Conservation (phyloP, 2,113 vertebrate species). For the Coregonus clupeaformis region DNA sequence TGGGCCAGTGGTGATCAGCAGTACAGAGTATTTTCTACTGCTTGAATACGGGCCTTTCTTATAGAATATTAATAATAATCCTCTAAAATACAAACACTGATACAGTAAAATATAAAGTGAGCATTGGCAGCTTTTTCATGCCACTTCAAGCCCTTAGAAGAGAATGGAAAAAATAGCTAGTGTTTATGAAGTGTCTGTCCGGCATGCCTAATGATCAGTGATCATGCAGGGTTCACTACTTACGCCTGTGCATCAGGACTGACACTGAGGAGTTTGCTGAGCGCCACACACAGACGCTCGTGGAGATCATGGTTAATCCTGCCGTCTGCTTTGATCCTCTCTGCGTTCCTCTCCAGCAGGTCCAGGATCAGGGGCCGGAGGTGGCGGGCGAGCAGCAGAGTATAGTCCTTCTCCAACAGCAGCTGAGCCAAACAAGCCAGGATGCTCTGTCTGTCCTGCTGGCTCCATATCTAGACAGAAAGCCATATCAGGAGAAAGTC, state of each 20-base stretch:
- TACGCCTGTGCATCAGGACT: constrained; percentile 89
- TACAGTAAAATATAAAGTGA: too few relatives aligned
- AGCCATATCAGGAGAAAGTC: constrained; percentile 1
- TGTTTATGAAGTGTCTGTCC: neutral
- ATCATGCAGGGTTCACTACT: constrained; percentile 65
- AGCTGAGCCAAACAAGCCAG: constrained; percentile 82
- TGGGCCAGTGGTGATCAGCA: too few relatives aligned
- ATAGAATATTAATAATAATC: too few relatives aligned
- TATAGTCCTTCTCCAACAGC: constrained; percentile 90
- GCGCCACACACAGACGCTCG: constrained; percentile 92
- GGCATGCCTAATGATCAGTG: neutral
- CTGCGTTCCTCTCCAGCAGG: constrained; percentile 89
- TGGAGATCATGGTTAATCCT: constrained; percentile 90
- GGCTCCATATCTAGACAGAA: constrained; percentile 82
- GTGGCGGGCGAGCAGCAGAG: constrained; percentile 83
- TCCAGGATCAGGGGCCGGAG: constrained; percentile 88
- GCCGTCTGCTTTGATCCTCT: constrained; percentile 80
- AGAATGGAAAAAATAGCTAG: neutral
- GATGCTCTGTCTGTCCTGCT: constrained; percentile 88
- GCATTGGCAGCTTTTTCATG: too few relatives aligned
- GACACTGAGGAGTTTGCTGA: constrained; percentile 86
- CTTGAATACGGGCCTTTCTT: too few relatives aligned
- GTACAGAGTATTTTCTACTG: too few relatives aligned
- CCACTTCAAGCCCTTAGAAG: neutral
- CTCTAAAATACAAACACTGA: too few relatives aligned